These are phyloP conservation scores for Vulpes vulpes DNA, from an alignment of 2,113 vertebrate genomes.

Conservation along the genomic window DNA sequence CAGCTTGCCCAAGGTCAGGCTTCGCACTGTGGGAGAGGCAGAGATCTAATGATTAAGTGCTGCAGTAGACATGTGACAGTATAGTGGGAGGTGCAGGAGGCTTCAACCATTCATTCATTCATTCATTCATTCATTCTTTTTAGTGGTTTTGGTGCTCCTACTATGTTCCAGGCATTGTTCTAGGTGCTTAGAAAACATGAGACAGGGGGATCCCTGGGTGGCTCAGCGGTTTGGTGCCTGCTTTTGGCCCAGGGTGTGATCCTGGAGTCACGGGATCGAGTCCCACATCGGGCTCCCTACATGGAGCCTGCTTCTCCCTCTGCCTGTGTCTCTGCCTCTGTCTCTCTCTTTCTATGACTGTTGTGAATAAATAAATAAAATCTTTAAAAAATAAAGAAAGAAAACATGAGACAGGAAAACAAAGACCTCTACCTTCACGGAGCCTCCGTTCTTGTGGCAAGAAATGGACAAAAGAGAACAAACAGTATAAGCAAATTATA, in stretches of 20 bases:
- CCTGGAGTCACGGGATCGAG: no score
- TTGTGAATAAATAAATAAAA: no score
- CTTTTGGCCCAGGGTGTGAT: no score
- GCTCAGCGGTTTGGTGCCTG: no score
- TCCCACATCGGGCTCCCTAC: no score
- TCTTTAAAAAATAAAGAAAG: no score
- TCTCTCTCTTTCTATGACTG: no score
- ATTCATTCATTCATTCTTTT: not conserved
- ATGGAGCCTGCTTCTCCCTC: no score
- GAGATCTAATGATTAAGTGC: not conserved
- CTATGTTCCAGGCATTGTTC: not conserved
- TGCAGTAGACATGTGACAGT: not conserved
- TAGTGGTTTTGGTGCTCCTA: not conserved
- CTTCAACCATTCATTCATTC: not conserved
- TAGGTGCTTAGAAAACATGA: not conserved
- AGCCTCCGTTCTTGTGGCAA: not conserved
- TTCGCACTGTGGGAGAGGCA: not conserved
- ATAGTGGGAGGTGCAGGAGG: not conserved
- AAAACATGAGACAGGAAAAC: conserved; percentile 20
- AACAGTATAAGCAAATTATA: not conserved
- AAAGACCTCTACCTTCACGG: not conserved
- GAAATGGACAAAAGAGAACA: not conserved
- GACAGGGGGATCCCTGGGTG: not conserved
- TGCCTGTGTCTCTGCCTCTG: no score
- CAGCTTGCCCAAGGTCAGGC: not conserved